Conservation (phyloP, 2,888 invertebrate genomes). For the Stenodera caucasica region DNA sequence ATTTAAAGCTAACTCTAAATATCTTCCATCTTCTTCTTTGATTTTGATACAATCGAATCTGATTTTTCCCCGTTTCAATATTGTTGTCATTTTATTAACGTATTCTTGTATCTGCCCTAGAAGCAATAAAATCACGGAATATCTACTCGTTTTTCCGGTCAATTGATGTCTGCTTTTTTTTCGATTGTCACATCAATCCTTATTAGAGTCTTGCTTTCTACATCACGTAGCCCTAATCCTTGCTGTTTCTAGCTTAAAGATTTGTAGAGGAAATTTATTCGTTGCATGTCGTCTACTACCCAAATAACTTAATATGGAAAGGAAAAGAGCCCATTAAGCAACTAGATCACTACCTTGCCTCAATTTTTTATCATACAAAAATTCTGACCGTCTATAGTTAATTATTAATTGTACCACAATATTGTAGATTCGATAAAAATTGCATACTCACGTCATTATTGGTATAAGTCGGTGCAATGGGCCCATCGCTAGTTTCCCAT, state of each 20-base stretch:
- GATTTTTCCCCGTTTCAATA: no score
- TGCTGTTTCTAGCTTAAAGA: conserved; percentile 31
- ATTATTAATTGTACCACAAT: no score
- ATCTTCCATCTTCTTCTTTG: no score
- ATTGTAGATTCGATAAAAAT: no score
- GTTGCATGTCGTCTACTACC: conserved; percentile 19
- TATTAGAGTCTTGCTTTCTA: conserved; percentile 33
- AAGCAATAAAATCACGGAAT: conserved; percentile 10
- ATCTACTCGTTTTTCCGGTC: conserved; percentile 10
- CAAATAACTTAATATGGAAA: background rate
- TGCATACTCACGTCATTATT: conserved; percentile 62
- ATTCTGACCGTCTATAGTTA: no score
- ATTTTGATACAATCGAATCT: no score
- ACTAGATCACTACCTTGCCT: background rate
- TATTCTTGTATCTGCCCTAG: background rate
- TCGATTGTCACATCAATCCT: conserved; percentile 34
- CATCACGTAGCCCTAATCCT: conserved; percentile 30
- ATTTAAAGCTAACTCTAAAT: no score
- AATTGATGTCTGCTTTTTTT: conserved; percentile 13
- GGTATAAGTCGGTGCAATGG: conserved; percentile 62
- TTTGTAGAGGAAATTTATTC: conserved; percentile 31
- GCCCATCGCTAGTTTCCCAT: conserved; percentile 78
- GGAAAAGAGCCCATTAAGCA: background rate
- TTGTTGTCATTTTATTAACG: conserved; percentile 10
- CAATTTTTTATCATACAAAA: no score